Evolutionary conservation across 1,140 invertebrate species (phyloP), one percentile per base, ranked within the genome.

Genomic region (Macrobrachium rosenbergii): DNA sequence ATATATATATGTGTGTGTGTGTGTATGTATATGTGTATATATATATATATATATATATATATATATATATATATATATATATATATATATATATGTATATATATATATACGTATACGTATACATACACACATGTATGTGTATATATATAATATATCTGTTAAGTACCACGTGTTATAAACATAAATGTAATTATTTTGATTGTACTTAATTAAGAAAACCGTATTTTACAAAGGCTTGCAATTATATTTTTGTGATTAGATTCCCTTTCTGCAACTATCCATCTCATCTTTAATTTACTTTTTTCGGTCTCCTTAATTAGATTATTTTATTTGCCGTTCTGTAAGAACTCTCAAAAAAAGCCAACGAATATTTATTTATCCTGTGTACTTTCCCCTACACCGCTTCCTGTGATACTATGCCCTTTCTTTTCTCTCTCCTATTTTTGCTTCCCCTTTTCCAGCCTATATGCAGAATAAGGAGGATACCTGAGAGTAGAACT

Each of bases 31-130:
- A 62, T 79, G 58, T 60, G 58, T 59, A 78, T 59, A 78, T 78
- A 78, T 59, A 78, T 78, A 82, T 69, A 82, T 72, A 64, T 72
- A 52, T 60, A 72, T 72, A 72, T 72, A 72, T 72, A 72, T 72
- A 72, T 72, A 72, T 72, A 72, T 72, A 72, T 72, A 72, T 21
- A 72, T 72, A 72, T 72, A 72, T 72, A 28, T 21, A 28, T 72
- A 28, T 72, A 28, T 72, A 28, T 72, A 28, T 72, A 28, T 72
- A 72, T 72, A 72, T 72, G 23, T 72, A 72, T 10, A 72, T 28
- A 72, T 28, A 72, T 5, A 21, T 72, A 72, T 72, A 37, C 14
- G 5, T 21, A 10, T 28, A 10, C 14, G 14, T 73, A 12, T 73
- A 37, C 16, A 37, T 37, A 37, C 7, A 7, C 23, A 2, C 37